These are phyloP conservation scores for Acrobasis consociella DNA, from an alignment of 2,888 invertebrate genomes.

Conservation along the genomic window DNA sequence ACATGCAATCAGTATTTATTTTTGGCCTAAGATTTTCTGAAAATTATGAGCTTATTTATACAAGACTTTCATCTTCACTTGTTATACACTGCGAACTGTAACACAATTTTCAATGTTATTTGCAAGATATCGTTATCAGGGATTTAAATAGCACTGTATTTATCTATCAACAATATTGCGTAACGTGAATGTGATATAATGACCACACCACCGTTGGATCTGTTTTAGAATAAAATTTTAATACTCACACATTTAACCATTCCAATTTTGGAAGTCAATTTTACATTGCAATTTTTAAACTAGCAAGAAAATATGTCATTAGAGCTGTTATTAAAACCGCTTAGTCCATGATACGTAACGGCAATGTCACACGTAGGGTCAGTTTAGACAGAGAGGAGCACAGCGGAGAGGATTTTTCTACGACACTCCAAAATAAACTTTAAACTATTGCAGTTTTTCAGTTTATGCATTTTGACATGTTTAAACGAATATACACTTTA, in stretches of 20 bases:
- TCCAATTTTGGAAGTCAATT: constrained; percentile 55
- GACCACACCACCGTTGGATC: constrained; percentile 40
- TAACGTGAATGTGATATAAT: constrained; percentile 23
- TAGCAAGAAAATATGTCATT: neutral
- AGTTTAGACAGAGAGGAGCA: no score
- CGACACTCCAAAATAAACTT: no score
- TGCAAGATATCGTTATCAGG: neutral
- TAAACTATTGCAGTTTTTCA: no score
- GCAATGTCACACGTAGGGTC: no score
- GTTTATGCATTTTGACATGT: no score
- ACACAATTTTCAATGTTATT: constrained; percentile 33
- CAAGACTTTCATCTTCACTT: constrained; percentile 27
- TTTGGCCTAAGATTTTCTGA: constrained; percentile 60
- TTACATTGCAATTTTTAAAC: constrained; percentile 29
- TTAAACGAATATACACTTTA: no score
- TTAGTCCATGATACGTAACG: no score
- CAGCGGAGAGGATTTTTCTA: no score
- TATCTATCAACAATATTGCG: neutral
- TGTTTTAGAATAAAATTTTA: constrained; percentile 68
- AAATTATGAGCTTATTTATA: constrained; percentile 75
- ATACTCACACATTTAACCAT: constrained; percentile 71
- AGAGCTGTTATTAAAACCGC: no score
- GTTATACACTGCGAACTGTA: constrained; percentile 13
- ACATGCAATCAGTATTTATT: constrained; percentile 20
- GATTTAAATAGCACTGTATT: constrained; percentile 9